Evolutionary conservation across 2,888 invertebrate genomes (phyloP).

Genomic region (Pandemis heparana): DNA sequence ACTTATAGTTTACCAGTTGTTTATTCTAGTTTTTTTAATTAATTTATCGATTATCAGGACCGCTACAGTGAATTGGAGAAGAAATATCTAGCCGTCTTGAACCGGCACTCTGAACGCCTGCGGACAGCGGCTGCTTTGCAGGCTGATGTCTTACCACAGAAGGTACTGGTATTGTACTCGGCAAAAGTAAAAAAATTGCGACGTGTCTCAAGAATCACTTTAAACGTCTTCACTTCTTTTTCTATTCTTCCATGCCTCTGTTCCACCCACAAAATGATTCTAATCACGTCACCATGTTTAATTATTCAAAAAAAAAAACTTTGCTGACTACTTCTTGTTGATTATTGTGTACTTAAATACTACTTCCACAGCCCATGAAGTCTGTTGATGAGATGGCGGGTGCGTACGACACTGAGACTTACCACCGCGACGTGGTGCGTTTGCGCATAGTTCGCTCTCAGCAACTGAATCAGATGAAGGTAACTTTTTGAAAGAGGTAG

Average conservation of each 20-base stretch:
- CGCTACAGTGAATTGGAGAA: conserved; percentile 69
- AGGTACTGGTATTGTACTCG: conserved; percentile 56
- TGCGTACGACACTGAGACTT: conserved; percentile 68
- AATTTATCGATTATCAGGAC: conserved; percentile 58
- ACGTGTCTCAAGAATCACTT: too few relatives aligned
- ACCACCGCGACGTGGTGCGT: conserved; percentile 75
- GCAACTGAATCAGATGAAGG: conserved; percentile 82
- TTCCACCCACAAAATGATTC: too few relatives aligned
- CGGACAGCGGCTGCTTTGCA: conserved; percentile 77
- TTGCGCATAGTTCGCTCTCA: conserved; percentile 74
- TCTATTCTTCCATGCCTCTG: too few relatives aligned
- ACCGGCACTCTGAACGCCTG: conserved; percentile 69
- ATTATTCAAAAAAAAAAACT: too few relatives aligned
- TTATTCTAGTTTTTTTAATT: neutral
- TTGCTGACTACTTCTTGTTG: too few relatives aligned
- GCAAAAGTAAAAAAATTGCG: neutral
- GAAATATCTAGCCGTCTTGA: conserved; percentile 66
- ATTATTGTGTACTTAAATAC: neutral
- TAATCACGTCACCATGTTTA: too few relatives aligned
- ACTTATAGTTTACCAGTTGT: too few relatives aligned
- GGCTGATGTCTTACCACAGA: conserved; percentile 70
- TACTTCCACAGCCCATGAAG: conserved; percentile 55
- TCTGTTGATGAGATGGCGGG: conserved; percentile 62
- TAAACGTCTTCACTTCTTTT: too few relatives aligned
- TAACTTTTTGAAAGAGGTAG: neutral